Conservation (phyloP, 2,113 vertebrate genomes). For the Oreocharis arfaki region DNA sequence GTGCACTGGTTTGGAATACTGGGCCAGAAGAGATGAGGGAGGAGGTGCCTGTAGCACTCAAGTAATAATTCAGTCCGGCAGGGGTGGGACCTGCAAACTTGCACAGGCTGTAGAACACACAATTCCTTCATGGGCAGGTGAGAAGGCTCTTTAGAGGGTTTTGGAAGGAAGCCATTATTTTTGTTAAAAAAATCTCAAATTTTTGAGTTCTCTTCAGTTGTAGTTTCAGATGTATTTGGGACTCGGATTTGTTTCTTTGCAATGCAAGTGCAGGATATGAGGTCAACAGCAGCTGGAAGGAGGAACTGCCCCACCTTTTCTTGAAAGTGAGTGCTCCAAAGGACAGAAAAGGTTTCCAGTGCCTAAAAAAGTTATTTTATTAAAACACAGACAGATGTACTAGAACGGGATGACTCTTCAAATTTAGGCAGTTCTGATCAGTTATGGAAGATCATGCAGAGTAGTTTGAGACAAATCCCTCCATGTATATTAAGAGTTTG, state of each 20-base stretch:
- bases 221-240: neutral
- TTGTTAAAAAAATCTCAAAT: neutral
- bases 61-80: no score
- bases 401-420: neutral
- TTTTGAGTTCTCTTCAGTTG: neutral
- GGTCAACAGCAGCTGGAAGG: neutral
- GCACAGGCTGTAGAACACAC: neutral
- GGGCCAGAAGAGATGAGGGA: neutral
- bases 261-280: neutral
- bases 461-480: neutral
- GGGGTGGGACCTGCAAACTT: neutral
- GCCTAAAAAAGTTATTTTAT: neutral
- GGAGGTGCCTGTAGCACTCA: fast-evolving
- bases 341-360: neutral
- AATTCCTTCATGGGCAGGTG: neutral
- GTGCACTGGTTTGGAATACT: neutral
- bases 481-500: neutral
- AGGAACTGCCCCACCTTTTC: neutral
- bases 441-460: neutral
- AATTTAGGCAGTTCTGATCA: neutral
- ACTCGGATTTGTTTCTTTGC: neutral
- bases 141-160: neutral
- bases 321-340: neutral
- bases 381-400: neutral
- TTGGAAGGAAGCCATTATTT: neutral